phyloP scores from a whole-genome alignment of 2,888 invertebrate species.

The Calameuta idolon region DNA sequence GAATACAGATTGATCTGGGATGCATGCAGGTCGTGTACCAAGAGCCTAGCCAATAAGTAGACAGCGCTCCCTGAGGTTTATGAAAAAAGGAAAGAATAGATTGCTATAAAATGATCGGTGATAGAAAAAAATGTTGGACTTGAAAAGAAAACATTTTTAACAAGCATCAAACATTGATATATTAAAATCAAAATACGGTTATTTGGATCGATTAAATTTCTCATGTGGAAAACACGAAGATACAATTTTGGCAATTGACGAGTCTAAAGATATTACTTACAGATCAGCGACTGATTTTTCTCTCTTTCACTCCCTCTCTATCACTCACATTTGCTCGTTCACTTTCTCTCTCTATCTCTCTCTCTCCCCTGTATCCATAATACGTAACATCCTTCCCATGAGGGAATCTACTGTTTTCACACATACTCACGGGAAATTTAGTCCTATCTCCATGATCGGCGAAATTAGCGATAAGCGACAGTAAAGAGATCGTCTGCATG shows the following conservation, averaged over 20 bases:
- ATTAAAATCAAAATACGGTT: background rate
- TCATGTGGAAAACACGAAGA: background rate
- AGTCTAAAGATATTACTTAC: slow-evolving; percentile 56
- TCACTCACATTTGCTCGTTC: background rate
- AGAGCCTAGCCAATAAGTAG: background rate
- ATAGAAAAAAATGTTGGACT: background rate
- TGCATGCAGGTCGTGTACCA: background rate
- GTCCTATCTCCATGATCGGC: slow-evolving; percentile 39
- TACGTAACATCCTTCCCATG: slow-evolving; percentile 39
- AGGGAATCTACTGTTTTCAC: slow-evolving; percentile 44
- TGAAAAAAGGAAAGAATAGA: background rate
- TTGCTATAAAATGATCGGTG: background rate
- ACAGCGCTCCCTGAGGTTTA: background rate
- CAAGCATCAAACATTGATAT: background rate
- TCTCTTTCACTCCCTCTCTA: background rate
- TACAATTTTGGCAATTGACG: slow-evolving; percentile 55
- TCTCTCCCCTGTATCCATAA: slow-evolving; percentile 44
- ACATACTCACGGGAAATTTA: slow-evolving; percentile 59
- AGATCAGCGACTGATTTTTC: slow-evolving; percentile 45
- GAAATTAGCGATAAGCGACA: slow-evolving; percentile 55
- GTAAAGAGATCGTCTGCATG: slow-evolving; percentile 47
- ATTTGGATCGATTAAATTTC: background rate
- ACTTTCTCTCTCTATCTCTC: slow-evolving; percentile 37
- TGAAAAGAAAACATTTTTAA: background rate
- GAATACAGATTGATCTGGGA: background rate